Evolutionary conservation across 2,113 vertebrate species (phyloP), one percentile per base, ranked within the genome.

Genomic region (Urocitellus parryii): DNA sequence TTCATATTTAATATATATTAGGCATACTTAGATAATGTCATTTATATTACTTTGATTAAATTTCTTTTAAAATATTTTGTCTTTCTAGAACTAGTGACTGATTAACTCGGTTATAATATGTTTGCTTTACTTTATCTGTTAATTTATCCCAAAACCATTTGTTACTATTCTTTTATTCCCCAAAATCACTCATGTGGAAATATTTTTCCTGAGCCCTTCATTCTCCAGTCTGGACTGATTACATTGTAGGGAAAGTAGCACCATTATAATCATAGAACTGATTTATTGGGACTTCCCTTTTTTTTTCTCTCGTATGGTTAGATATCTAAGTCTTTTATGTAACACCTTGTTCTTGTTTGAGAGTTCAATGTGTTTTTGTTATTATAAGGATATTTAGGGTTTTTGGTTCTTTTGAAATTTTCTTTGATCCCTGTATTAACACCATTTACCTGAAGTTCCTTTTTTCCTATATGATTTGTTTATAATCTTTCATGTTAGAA

Each of bases 81-180:
- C 29, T 96, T 90, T 90, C 39, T 88, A 42, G n/a, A 90, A 72
- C 58, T 67, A 63, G 37, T 51, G 85, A 45, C 8, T 45, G 8
- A 76, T 78, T 92, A 63, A 9, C 25, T 89, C 90, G 16, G 45
- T 87, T 92, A 29, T 78, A 89, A 82, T 93, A 90, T 53, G 61
- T 37, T 86, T 10, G 13, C 0, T 51, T 68, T 88, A 27, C n/a
- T 91, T 88, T 82, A 7, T 92, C 24, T 92, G 39, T 76, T 92
- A 63, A 53, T 79, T 48, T 68, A 80, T 74, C n/a, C 11, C 34
- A 77, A 61, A 51, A 77, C 90, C 48, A 42, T 39, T 73, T 91
- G 58, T 83, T 39, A 42, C 73, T 51, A 81, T 53, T 92, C 61
- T 45, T 34, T 88, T 63, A 77, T 78, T 78, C 27, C 42, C 12